Base-by-base conservation (phyloP, 2,888 invertebrate genomes). In the Oscheius sp. region DNA sequence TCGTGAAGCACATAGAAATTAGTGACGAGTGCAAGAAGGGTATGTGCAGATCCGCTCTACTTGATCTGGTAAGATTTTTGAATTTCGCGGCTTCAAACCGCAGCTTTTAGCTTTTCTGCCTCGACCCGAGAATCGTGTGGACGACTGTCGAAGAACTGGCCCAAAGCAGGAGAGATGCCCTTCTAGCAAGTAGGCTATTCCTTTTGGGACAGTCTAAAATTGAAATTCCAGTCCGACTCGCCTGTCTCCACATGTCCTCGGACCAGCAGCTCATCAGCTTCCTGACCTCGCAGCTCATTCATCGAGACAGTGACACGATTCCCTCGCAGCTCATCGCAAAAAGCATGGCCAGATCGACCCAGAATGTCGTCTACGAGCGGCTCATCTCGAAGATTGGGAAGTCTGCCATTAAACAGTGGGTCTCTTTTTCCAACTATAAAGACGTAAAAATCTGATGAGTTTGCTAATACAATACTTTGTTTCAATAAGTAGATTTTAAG, bases 11-110 rank as follows among this genome's bases (percentile, higher is more conserved):
- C 3, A 5, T 74, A 10, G 66, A 66, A 68, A 55, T 74, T 3
- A 68, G 68, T 29, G 74, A 74, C 29, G 74, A 74, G 35, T 68
- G 66, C 55, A 42, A 37, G 9, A 47, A 29, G 21, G 74, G 74
- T 5, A 66, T 66, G 32, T 13, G 55, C 13, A 66, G 66, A 7
- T 48, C 58, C 5, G 35, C 48, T n/a, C 35, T 74, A 5, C 42
- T 74, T 11, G 66, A 57, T 47, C 47, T 37, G 32, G 74, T 74
- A 10, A 2, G 37, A 2, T 32, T n/a, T 42, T 37, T 32, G 1
- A 58, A 32, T 37, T 57, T 57, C 35, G 7, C 11, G n/a, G 48
- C 33, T 66, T 55, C 21, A 62, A 62, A 2, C 0, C n/a, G 21
- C 2, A 29, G 32, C 7, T 65, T 65, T 58, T 11, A 73, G 57